Percentiles rank a stretch among this genome's conserved stretches.
Conservation (phyloP, 2,888 invertebrate genomes). For the Aspidiotus destructor region DNA sequence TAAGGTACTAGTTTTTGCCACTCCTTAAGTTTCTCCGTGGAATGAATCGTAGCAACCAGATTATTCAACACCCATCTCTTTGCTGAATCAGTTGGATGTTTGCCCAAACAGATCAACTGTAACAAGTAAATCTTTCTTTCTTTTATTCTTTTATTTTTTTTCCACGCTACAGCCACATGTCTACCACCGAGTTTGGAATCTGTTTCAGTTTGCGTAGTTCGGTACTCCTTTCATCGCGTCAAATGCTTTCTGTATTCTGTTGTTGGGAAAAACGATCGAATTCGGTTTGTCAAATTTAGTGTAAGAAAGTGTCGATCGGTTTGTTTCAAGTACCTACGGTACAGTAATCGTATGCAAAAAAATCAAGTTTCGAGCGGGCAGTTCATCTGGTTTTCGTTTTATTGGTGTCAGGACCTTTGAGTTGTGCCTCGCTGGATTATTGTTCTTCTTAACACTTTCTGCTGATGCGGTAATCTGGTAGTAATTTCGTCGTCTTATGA, state of each 20-base stretch:
- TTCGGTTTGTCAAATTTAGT: constrained; percentile 21
- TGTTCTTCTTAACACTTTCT: too few relatives aligned
- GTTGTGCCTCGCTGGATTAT: too few relatives aligned
- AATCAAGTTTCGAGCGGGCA: too few relatives aligned
- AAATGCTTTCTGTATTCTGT: neutral
- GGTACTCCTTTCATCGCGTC: constrained; percentile 18
- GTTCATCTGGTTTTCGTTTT: too few relatives aligned
- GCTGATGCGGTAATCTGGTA: too few relatives aligned
- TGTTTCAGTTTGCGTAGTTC: constrained; percentile 31
- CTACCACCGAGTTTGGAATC: constrained; percentile 26
- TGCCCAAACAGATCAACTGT: constrained; percentile 31
- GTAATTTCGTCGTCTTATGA: too few relatives aligned
- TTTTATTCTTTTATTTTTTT: neutral
- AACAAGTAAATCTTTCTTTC: constrained; percentile 16
- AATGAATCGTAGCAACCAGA: constrained; percentile 24
- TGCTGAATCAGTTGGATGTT: constrained; percentile 29
- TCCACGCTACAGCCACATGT: constrained; percentile 16
- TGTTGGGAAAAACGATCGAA: neutral
- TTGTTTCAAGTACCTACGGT: too few relatives aligned
- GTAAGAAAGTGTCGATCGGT: constrained; percentile 8
- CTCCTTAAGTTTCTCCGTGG: constrained; percentile 8
- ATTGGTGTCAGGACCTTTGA: too few relatives aligned
- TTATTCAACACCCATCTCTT: constrained; percentile 33
- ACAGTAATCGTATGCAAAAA: too few relatives aligned
- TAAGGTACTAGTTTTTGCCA: constrained; percentile 8